Conservation (phyloP, 2,888 invertebrate genomes). For the Synanthedon vespiformis region DNA sequence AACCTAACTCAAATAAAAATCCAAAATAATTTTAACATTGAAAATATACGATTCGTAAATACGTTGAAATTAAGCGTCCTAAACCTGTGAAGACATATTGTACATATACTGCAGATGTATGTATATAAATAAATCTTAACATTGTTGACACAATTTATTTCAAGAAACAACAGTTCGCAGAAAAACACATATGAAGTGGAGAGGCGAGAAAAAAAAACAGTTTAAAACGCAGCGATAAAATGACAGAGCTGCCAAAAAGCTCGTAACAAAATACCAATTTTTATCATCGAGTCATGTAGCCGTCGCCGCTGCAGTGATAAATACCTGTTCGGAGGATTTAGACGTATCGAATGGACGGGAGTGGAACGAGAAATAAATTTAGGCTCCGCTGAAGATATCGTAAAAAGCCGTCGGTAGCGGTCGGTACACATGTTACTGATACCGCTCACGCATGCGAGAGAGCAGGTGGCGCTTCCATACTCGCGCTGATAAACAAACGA, state of each 20-base stretch:
- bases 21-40: too few species aligned
- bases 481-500: neutral
- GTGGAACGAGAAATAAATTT: conserved; percentile 21
- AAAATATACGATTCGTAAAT: too few species aligned
- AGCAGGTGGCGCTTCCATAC: neutral
- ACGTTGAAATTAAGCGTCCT: too few species aligned
- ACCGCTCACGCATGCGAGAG: conserved; percentile 17
- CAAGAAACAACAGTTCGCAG: neutral
- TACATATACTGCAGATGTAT: too few species aligned
- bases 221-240: conserved; percentile 13
- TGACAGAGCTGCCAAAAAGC: conserved; percentile 23
- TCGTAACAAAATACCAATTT: conserved; percentile 19
- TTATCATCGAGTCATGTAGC: conserved; percentile 36
- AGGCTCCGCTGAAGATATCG: conserved; percentile 18
- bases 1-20: too few species aligned
- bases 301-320: conserved; percentile 38
- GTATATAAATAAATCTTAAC: neutral
- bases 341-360: conserved; percentile 26
- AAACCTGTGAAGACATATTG: too few species aligned
- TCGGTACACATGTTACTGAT: conserved; percentile 24
- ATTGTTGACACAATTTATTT: neutral
- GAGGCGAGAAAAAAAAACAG: conserved; percentile 1
- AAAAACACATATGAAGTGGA: conserved; percentile 1
- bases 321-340: conserved; percentile 34
- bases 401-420: conserved; percentile 36